Conservation (phyloP, 2,888 invertebrate species). For the Penaeus monodon region DNA sequence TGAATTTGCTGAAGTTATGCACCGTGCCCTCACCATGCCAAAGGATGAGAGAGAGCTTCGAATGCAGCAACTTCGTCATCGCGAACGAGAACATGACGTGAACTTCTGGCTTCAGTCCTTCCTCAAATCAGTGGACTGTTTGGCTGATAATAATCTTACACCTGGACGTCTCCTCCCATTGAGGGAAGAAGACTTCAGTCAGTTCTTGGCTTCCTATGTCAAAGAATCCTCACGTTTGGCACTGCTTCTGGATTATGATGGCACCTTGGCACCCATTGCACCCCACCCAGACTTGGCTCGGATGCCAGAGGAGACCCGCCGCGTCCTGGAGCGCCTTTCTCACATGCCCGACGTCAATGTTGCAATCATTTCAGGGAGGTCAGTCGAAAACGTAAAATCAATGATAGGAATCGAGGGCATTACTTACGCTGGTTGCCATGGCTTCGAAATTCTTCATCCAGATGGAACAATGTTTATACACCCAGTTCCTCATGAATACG, state of each 20-base stretch:
- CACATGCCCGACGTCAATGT: conserved; percentile 70
- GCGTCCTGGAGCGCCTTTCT: conserved; percentile 69
- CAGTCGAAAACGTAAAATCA: conserved; percentile 69
- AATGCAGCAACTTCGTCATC: conserved; percentile 70
- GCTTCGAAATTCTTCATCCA: conserved; percentile 71
- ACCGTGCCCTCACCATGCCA: conserved; percentile 71
- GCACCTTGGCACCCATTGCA: conserved; percentile 71
- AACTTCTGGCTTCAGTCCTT: conserved; percentile 70
- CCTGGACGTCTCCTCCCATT: conserved; percentile 78
- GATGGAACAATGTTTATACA: conserved; percentile 71
- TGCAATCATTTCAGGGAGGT: conserved; percentile 71
- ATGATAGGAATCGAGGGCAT: conserved; percentile 71
- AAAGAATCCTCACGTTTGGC: conserved; percentile 69
- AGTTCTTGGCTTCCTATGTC: conserved; percentile 68
- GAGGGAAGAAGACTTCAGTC: conserved; percentile 70
- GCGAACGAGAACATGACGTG: conserved; percentile 70
- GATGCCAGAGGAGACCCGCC: conserved; percentile 70
- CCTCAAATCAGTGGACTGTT: conserved; percentile 66
- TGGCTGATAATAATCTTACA: conserved; percentile 39
- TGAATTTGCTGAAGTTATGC: conserved; percentile 70
- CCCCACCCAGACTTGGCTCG: conserved; percentile 70
- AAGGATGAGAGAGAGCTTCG: conserved; percentile 70
- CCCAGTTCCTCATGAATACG: conserved; percentile 70
- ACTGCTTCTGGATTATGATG: conserved; percentile 71
- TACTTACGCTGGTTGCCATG: conserved; percentile 71